Percentiles rank a stretch among this genome's conserved stretches.
phyloP scores from a whole-genome alignment of 2,888 invertebrate species.

The Hypercompe scribonia region DNA sequence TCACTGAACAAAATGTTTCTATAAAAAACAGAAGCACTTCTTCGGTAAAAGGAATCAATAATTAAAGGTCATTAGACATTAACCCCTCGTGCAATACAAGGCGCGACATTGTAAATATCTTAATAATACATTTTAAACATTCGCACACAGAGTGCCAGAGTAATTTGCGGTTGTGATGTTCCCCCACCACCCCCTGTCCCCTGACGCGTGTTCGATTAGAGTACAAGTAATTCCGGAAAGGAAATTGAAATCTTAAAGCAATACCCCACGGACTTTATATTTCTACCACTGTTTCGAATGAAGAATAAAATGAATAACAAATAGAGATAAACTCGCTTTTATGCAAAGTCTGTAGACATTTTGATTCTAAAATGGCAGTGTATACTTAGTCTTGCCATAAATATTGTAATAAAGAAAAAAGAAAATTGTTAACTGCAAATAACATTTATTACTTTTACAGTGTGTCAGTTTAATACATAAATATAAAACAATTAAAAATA shows the following conservation, averaged over 20 bases:
- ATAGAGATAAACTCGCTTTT: constrained; percentile 49
- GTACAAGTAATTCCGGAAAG: constrained; percentile 85
- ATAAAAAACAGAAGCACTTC: constrained; percentile 7
- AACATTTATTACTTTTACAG: too few relatives aligned
- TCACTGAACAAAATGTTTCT: not conserved
- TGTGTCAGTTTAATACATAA: too few relatives aligned
- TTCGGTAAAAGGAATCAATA: constrained; percentile 48
- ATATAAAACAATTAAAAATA: too few relatives aligned
- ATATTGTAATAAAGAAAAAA: too few relatives aligned
- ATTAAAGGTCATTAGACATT: constrained; percentile 71
- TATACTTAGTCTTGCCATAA: too few relatives aligned
- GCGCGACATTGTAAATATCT: constrained; percentile 66
- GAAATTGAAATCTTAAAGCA: constrained; percentile 87
- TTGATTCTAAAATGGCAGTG: constrained; percentile 39
- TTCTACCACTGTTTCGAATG: constrained; percentile 66
- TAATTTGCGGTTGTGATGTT: constrained; percentile 81
- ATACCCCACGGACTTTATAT: constrained; percentile 82
- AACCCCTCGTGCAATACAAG: constrained; percentile 57
- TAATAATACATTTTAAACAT: constrained; percentile 83
- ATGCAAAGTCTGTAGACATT: constrained; percentile 36
- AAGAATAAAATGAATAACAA: constrained; percentile 79
- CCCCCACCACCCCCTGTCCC: constrained; percentile 68
- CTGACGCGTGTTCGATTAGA: constrained; percentile 86
- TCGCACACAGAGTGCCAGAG: constrained; percentile 78
- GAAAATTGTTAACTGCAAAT: too few relatives aligned